Conservation (phyloP, 1,140 invertebrate species). For the Lerema accius region DNA sequence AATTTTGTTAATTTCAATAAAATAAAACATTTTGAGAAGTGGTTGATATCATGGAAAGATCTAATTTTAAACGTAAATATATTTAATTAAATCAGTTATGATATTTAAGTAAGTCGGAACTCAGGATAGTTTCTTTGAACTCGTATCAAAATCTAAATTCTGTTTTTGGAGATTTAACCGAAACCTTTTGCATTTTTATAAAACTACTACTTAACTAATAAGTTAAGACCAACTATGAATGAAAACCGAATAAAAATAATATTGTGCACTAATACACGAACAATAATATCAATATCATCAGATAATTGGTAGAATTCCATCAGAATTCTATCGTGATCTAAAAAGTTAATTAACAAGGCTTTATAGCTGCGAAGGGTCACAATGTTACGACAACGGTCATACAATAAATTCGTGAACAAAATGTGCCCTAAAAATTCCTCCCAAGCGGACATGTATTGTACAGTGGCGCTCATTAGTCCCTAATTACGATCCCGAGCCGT, state of each 20-base stretch:
- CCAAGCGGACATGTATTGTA: conserved; percentile 48
- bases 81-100: too few species aligned
- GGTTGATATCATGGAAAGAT: too few species aligned
- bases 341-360: conserved; percentile 55
- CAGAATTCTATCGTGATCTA: conserved; percentile 41
- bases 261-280: conserved; percentile 16
- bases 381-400: conserved; percentile 52
- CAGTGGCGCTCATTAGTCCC: conserved; percentile 72
- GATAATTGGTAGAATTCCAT: conserved; percentile 30
- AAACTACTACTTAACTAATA: too few species aligned
- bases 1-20: too few species aligned
- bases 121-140: too few species aligned
- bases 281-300: conserved; percentile 6
- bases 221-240: too few species aligned
- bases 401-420: conserved; percentile 60
- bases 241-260: conserved; percentile 9
- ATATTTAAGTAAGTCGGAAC: too few species aligned
- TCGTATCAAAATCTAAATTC: too few species aligned
- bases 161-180: too few species aligned
- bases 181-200: too few species aligned
- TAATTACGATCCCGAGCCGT: conserved; percentile 65
- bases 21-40: too few species aligned
- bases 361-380: conserved; percentile 43
- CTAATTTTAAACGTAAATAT: too few species aligned
- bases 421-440: conserved; percentile 54